phyloP scores from a whole-genome alignment of 2,113 vertebrate species.

The Myxocyprinus asiaticus region DNA sequence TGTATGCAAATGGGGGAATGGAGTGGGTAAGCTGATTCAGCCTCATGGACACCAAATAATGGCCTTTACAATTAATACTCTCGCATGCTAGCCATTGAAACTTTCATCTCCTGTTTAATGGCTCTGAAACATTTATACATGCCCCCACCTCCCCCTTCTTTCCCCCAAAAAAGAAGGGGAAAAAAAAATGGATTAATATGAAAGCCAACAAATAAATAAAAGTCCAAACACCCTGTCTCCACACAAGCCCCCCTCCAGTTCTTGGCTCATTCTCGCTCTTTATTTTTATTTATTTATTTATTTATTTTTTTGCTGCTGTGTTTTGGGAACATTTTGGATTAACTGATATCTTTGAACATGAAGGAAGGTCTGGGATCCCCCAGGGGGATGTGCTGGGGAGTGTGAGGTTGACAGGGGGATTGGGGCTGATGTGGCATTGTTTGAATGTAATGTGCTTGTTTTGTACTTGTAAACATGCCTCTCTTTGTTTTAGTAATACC shows the following conservation, averaged over 20 bases:
- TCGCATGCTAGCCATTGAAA: conserved; percentile 82
- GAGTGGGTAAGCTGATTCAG: conserved; percentile 98
- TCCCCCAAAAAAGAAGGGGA: conserved; percentile 58
- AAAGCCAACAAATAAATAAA: conserved; percentile 80
- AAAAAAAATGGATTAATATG: conserved; percentile 76
- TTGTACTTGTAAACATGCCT: conserved; percentile 74
- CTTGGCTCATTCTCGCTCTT: conserved; percentile 56
- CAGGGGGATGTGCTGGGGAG: conserved; percentile 65
- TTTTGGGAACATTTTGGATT: conserved; percentile 82
- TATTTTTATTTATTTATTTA: no score
- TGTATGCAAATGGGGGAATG: conserved; percentile 99
- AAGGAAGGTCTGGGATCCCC: conserved; percentile 78
- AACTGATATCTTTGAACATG: conserved; percentile 84
- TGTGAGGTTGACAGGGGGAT: conserved; percentile 60
- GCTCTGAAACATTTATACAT: conserved; percentile 79
- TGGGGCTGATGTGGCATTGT: conserved; percentile 71
- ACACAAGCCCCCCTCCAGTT: conserved; percentile 65
- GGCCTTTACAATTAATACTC: conserved; percentile 98
- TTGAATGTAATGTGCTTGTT: conserved; percentile 75
- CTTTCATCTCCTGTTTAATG: conserved; percentile 82
- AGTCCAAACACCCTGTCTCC: conserved; percentile 65
- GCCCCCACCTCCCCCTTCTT: conserved; percentile 42
- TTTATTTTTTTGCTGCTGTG: conserved; percentile 70
- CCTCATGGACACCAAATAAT: conserved; percentile 90
- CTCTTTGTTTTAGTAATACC: conserved; percentile 67